A percentile compares a stretch with the other conserved stretches of the same genome.
phyloP scores from a whole-genome alignment of 2,888 invertebrate genomes.

The Ischnus inquisitorius region DNA sequence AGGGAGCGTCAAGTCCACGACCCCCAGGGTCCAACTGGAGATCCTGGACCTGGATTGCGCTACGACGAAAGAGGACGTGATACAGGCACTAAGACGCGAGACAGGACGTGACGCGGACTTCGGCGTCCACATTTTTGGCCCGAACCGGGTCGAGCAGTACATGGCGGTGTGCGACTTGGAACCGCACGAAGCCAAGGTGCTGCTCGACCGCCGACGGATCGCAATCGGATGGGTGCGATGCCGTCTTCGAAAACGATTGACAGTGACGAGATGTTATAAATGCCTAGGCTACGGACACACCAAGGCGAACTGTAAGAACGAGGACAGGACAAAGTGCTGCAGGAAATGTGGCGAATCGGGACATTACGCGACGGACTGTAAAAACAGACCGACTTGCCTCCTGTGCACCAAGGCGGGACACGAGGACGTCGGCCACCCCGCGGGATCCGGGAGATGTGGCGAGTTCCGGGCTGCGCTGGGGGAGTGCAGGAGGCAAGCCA shows the following conservation, averaged over 20 bases:
- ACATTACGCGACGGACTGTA: too few relatives aligned
- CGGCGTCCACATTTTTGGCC: constrained; percentile 39
- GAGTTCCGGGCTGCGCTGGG: background rate
- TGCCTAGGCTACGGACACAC: constrained; percentile 2
- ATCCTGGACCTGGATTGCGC: constrained; percentile 54
- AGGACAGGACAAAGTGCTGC: too few relatives aligned
- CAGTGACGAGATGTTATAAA: background rate
- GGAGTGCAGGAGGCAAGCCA: constrained; percentile 29
- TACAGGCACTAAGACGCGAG: constrained; percentile 29
- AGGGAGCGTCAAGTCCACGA: background rate
- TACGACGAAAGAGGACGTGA: constrained; percentile 34
- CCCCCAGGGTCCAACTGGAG: constrained; percentile 32
- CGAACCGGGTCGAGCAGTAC: constrained; percentile 19
- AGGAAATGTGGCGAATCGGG: too few relatives aligned
- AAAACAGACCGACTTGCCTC: constrained; percentile 20
- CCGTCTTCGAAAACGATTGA: background rate
- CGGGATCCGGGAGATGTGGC: constrained; percentile 27
- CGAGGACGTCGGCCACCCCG: background rate
- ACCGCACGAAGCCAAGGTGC: constrained; percentile 17
- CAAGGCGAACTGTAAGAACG: constrained; percentile 4
- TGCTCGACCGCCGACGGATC: constrained; percentile 29
- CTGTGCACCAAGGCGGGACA: constrained; percentile 37
- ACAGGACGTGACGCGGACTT: constrained; percentile 41
- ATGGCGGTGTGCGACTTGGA: constrained; percentile 36
- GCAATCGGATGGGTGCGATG: constrained; percentile 25